Evolutionary conservation across 2,888 invertebrate genomes (phyloP), one percentile per base, ranked within the genome.

Genomic region (Dynastes maya): DNA sequence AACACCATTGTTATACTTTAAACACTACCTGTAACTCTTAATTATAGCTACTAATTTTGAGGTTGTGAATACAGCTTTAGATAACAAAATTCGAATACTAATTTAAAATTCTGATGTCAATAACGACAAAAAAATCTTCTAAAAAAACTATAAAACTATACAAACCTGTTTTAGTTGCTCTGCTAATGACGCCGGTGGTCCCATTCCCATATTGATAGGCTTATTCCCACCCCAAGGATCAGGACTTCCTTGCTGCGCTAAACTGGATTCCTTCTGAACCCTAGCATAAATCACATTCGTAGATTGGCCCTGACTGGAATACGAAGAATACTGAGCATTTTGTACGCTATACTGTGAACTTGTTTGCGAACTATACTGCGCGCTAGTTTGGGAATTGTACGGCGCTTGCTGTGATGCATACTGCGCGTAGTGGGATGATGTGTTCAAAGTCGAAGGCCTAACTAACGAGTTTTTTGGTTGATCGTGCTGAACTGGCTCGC

Each of bases 131-230:
- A 2, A 45, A 45, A 8, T 8, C 32, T 0, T 5, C 5, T 37
- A 45, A 8, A 45, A 11, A 45, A 45, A 22, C 16, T 45, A 11
- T 11, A 11, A 45, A 45, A 45, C 4, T 63, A 68, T 45, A 72
- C 72, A 11, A 85, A 88, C 95, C 88, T 95, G 95, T 90, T 96
- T 96, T 84, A 96, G 91, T 88, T 96, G 96, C 89, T 96, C 96
- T 27, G 96, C 95, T 83, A 96, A 91, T 78, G 95, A 95, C 82
- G 95, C 92, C 72, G 95, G 94, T 79, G 95, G 95, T 85, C 93
- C 94, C 81, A 90, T 89, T 16, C 90, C 89, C 78, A 90, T 89
- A 79, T 84, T 86, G 32, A 83, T 83, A 29, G 84, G 83, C 77
- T 85, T 86, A 76, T 84, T 85, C 2, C 86, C 87, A 22, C 84